Percentiles rank a stretch among this genome's conserved stretches.
Evolutionary conservation across 2,797 vertebrate species (phyloP).

Genomic region (Sebastes dallii): DNA sequence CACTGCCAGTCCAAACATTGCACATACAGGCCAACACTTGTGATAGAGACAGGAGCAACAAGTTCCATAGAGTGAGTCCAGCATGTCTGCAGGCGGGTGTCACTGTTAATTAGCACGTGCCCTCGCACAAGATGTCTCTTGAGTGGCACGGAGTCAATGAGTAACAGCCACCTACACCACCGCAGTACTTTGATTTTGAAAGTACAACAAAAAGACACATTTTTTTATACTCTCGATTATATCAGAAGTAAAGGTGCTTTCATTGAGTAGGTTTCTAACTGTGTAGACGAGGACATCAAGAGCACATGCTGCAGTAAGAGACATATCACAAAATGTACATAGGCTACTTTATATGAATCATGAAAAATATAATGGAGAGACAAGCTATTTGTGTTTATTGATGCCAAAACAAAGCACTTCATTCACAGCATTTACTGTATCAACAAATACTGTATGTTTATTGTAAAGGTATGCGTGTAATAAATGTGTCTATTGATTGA

Average conservation of each 20-base stretch:
- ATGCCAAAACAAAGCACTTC: conserved; percentile 72
- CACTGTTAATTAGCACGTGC: conserved; percentile 55
- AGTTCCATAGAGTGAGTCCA: conserved; percentile 38
- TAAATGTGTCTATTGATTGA: conserved; percentile 65
- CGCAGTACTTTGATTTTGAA: conserved; percentile 42
- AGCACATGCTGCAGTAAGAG: conserved; percentile 56
- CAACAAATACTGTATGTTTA: conserved; percentile 65
- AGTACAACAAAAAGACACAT: conserved; percentile 18
- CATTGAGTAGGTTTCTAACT: conserved; percentile 25
- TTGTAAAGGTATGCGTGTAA: conserved; percentile 68
- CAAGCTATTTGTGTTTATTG: conserved; percentile 52
- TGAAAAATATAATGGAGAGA: conserved; percentile 40
- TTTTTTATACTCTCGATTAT: conserved; percentile 44
- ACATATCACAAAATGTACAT: conserved; percentile 77
- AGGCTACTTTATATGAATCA: conserved; percentile 63
- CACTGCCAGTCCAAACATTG: conserved; percentile 76
- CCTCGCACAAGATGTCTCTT: conserved; percentile 61
- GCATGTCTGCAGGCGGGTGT: conserved; percentile 54
- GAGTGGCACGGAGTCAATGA: conserved; percentile 41
- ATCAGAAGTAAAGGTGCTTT: conserved; percentile 62
- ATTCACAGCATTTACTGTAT: conserved; percentile 65
- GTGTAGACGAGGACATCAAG: conserved; percentile 16
- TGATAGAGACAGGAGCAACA: conserved; percentile 60
- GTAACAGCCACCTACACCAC: conserved; percentile 52
- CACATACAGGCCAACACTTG: conserved; percentile 72